These are phyloP conservation scores for Morelia viridis DNA, from an alignment of 2,797 vertebrate genomes.

Conservation along the genomic window DNA sequence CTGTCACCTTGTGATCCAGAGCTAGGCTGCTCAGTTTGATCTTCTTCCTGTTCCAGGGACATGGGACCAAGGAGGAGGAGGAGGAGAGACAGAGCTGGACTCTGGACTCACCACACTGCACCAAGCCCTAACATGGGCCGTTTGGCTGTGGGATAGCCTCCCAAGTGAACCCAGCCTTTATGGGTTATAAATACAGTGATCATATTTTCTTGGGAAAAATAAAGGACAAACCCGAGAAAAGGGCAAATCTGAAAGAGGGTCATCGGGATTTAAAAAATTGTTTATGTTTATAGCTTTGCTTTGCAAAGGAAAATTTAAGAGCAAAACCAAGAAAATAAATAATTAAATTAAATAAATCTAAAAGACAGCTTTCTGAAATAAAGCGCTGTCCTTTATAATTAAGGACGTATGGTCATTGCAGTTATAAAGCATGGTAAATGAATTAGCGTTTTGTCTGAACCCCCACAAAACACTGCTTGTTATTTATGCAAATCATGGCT, in stretches of 20 bases:
- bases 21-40: conserved; percentile 63
- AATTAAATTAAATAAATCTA: background rate
- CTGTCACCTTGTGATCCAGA: conserved; percentile 77
- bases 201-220: background rate
- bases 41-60: conserved; percentile 75
- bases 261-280: background rate
- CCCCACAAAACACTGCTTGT: background rate
- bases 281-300: background rate
- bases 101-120: background rate
- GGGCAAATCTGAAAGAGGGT: background rate
- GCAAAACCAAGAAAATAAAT: background rate
- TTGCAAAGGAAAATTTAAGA: background rate
- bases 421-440: background rate
- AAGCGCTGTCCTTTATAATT: background rate
- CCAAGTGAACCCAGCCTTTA: background rate
- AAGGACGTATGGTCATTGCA: background rate
- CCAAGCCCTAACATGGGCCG: background rate
- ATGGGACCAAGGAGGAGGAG: background rate
- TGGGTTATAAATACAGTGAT: background rate
- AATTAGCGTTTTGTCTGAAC: background rate
- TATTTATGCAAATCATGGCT: background rate
- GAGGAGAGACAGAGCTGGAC: background rate
- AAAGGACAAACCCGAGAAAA: background rate
- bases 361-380: background rate
- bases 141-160: background rate